These are phyloP conservation scores for Poeciliopsis turneri DNA, from an alignment of 2,797 vertebrate species.

Conservation along the genomic window DNA sequence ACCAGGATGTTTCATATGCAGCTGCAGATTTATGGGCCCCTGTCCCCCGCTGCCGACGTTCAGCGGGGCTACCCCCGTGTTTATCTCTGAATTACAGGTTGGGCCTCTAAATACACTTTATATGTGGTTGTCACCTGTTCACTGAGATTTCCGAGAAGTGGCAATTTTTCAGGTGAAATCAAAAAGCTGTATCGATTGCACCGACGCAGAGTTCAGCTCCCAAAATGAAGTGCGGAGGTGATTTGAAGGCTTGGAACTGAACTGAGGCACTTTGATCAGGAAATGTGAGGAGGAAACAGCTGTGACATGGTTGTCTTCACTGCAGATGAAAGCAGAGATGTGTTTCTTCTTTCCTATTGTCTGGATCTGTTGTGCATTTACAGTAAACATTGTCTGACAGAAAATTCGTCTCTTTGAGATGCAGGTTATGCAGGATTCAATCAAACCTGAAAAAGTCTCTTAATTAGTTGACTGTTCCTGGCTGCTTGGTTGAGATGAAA, in stretches of 20 bases:
- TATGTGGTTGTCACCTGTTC: conserved; percentile 54
- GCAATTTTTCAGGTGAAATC: conserved; percentile 61
- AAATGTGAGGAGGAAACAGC: conserved; percentile 65
- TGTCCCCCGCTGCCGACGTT: conserved; percentile 28
- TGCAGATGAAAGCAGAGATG: conserved; percentile 70
- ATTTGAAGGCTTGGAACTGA: conserved; percentile 65
- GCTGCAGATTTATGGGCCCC: conserved; percentile 32
- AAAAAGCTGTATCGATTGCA: conserved; percentile 67
- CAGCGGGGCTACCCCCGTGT: conserved; percentile 42
- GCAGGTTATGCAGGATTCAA: conserved; percentile 53
- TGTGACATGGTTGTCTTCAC: conserved; percentile 69
- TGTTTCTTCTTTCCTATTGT: conserved; percentile 27
- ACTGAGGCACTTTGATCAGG: conserved; percentile 74
- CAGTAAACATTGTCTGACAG: conserved; percentile 66
- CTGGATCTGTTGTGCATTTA: conserved; percentile 51
- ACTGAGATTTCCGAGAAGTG: conserved; percentile 56
- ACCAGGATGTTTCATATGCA: conserved; percentile 21
- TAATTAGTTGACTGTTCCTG: conserved; percentile 64
- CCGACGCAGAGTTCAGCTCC: conserved; percentile 52
- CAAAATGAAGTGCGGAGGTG: conserved; percentile 57
- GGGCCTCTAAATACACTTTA: conserved; percentile 60
- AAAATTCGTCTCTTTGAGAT: conserved; percentile 47
- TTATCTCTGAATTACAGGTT: conserved; percentile 55
- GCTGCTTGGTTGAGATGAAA: conserved; percentile 35
- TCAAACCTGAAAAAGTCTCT: conserved; percentile 45